Conservation (phyloP, 2,888 invertebrate genomes). For the Philhelius pedissequus region DNA sequence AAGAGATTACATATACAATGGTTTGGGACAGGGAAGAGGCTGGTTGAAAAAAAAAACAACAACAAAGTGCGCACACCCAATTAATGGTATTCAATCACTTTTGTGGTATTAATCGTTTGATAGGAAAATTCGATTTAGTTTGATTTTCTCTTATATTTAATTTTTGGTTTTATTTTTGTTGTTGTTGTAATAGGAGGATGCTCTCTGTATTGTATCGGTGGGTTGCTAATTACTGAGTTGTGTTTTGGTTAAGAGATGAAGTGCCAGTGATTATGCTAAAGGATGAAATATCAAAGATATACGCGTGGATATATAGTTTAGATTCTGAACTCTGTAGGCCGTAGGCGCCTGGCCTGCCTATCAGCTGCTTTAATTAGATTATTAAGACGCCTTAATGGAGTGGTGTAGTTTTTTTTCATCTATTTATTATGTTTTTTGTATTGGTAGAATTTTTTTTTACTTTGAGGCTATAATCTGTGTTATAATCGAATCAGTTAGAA, state of each 20-base stretch:
- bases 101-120: slow-evolving; percentile 53
- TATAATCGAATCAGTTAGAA: neutral
- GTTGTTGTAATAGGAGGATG: neutral
- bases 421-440: neutral
- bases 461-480: neutral
- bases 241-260: slow-evolving; percentile 14
- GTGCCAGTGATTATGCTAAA: slow-evolving; percentile 16
- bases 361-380: slow-evolving; percentile 48
- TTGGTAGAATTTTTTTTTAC: neutral
- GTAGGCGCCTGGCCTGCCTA: neutral
- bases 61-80: slow-evolving; percentile 28
- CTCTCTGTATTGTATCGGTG: neutral
- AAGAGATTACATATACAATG: slow-evolving; percentile 21
- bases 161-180: neutral
- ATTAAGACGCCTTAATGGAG: slow-evolving; percentile 47
- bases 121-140: slow-evolving; percentile 8
- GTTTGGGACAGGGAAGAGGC: neutral
- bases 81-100: slow-evolving; percentile 61
- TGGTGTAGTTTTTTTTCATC: neutral
- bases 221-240: slow-evolving; percentile 43
- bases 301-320: neutral
- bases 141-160: too few species aligned
- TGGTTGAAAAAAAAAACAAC: neutral
- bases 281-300: slow-evolving; percentile 13
- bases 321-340: neutral